A percentile compares a stretch with the other conserved stretches of the same genome.
Evolutionary conservation across 2,797 vertebrate species (phyloP).

Genomic region (Acipenser ruthenus): DNA sequence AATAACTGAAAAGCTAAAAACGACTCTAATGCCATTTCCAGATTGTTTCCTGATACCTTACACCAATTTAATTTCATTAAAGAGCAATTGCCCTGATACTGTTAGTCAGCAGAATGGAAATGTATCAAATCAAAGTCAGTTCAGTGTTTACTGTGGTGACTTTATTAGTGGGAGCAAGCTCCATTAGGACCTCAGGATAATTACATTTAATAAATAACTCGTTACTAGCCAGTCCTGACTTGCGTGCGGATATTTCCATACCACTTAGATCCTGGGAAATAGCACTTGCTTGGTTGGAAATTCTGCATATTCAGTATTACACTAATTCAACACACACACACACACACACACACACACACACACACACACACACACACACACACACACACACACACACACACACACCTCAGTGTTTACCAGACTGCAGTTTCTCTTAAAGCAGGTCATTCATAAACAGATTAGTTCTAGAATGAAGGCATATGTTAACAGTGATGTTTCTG

Average conservation of each 20-base stretch:
- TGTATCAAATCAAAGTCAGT: conserved; percentile 40
- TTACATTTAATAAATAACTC: conserved; percentile 41
- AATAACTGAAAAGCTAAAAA: not conserved
- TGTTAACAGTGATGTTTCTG: too few species aligned
- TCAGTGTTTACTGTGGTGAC: conserved; percentile 41
- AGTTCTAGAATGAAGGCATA: too few species aligned
- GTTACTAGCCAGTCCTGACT: conserved; percentile 11
- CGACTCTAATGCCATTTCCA: conserved; percentile 8
- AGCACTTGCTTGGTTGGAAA: conserved; percentile 6
- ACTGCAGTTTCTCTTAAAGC: too few species aligned
- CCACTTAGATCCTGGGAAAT: not conserved
- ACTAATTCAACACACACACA: conserved; percentile 9
- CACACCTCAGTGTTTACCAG: not conserved
- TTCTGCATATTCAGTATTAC: conserved; percentile 1
- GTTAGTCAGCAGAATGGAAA: conserved; percentile 53
- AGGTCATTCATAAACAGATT: too few species aligned
- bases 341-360: conserved; percentile 11
- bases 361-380: conserved; percentile 11
- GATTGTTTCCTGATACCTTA: conserved; percentile 45
- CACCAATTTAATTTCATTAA: conserved; percentile 30
- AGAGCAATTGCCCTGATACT: conserved; percentile 13
- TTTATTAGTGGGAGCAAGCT: conserved; percentile 30
- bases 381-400: conserved; percentile 7
- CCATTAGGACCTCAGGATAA: conserved; percentile 26
- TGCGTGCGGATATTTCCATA: not conserved